Base-by-base conservation (phyloP, 2,888 invertebrate genomes). In the Entomobrya proxima region DNA sequence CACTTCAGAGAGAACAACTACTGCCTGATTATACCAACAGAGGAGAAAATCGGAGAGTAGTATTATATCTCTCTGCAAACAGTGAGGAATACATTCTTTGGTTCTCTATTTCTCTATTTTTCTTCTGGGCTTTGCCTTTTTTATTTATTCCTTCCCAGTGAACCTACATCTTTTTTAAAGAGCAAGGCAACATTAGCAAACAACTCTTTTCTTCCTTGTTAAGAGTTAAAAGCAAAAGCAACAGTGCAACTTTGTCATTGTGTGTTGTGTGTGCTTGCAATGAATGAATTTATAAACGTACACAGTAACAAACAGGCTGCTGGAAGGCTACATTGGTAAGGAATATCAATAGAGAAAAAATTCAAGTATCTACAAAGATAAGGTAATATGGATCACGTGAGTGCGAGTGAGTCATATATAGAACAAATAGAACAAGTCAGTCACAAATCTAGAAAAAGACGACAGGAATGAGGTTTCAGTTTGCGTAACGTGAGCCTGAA, bases 191-290 rank as follows among this genome's bases (percentile, higher is more conserved):
- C 35, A 35, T 64, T 35, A 35, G 58, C 21, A 9, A 27, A 15
- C 30, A 50, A 18, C 35, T 64, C 21, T 64, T 7, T 47, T 15
- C 47, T n/a, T 47, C 13, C 30, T 74, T 74, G 32, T 30, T 50
- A 30, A 18, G 32, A 47, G 74, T 27, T 58, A 55, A 77, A 77
- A 55, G 77, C 61, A 55, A 77, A 77, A 55, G 77, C 61, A 77
- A 61, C 77, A 77, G 77, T 77, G 61, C 58, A 61, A 44, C 27
- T 77, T 77, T 77, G 24, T 37, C 37, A 37, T 24, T 61, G 61
- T 13, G 52, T 32, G n/a, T 64, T 64, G 24, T 61, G 61, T 13
- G 52, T 32, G n/a, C 35, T 64, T 11, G 32, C 15, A 5, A 61
- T 64, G 35, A 64, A 64, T 64, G 64, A 64, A 35, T 35, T 7